phyloP scores from a whole-genome alignment of 2,888 invertebrate species.

The Halocaridina rubra region DNA sequence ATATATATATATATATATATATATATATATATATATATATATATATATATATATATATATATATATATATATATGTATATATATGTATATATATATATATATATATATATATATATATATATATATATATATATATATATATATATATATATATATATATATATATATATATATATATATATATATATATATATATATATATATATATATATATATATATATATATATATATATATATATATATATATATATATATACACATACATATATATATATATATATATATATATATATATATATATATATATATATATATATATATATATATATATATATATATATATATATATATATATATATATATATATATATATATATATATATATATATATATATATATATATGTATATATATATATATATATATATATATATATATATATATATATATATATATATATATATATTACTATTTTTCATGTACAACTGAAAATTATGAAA shows the following conservation, averaged over 20 bases:
- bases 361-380: not conserved
- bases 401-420: not conserved
- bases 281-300: not conserved
- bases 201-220: not conserved
- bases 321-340: not conserved
- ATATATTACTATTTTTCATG: not conserved
- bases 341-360: not conserved
- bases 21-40: too few species aligned
- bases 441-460: not conserved
- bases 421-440: not conserved
- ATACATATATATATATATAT: not conserved
- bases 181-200: not conserved
- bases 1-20: too few species aligned
- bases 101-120: too few species aligned
- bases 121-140: too few species aligned
- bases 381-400: not conserved
- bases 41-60: too few species aligned
- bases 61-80: too few species aligned
- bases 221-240: not conserved
- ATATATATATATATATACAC: not conserved
- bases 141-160: too few species aligned
- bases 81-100: too few species aligned
- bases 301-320: not conserved
- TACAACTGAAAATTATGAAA: not conserved
- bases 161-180: too few species aligned